These are phyloP conservation scores for Pseudoatta argentina DNA, from an alignment of 1,140 invertebrate genomes.

Conservation along the genomic window DNA sequence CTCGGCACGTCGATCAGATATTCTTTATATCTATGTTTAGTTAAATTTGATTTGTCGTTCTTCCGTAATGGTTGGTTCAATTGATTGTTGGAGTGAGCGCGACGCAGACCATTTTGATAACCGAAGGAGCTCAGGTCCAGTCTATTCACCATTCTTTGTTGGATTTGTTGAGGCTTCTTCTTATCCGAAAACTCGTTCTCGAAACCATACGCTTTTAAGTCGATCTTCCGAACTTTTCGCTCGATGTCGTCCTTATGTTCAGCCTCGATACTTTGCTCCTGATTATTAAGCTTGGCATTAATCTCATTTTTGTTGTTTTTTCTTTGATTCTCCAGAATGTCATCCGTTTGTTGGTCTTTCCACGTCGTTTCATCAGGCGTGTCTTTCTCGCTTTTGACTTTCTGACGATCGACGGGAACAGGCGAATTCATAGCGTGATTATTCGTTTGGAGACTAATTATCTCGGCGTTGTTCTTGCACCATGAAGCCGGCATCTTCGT, in stretches of 20 bases:
- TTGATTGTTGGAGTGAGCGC: constrained; percentile 80
- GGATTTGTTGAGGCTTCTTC: constrained; percentile 34
- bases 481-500: constrained; percentile 50
- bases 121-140: constrained; percentile 80
- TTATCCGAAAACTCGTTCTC: constrained; percentile 75
- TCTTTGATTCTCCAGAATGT: constrained; percentile 72
- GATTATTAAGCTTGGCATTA: constrained; percentile 77
- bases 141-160: constrained; percentile 79
- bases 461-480: constrained; percentile 66
- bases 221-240: constrained; percentile 77
- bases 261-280: constrained; percentile 51
- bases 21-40: constrained; percentile 56
- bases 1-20: constrained; percentile 9
- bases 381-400: constrained; percentile 8
- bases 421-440: not conserved
- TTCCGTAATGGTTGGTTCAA: constrained; percentile 73
- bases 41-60: constrained; percentile 76
- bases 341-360: constrained; percentile 55
- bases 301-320: constrained; percentile 76
- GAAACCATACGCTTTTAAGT: constrained; percentile 82
- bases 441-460: constrained; percentile 39
- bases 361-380: constrained; percentile 1
- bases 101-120: constrained; percentile 79
- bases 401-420: not conserved
- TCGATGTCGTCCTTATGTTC: constrained; percentile 67